Evolutionary conservation across 2,797 vertebrate genomes (phyloP).

Genomic region (Hoplostethus atlanticus): DNA sequence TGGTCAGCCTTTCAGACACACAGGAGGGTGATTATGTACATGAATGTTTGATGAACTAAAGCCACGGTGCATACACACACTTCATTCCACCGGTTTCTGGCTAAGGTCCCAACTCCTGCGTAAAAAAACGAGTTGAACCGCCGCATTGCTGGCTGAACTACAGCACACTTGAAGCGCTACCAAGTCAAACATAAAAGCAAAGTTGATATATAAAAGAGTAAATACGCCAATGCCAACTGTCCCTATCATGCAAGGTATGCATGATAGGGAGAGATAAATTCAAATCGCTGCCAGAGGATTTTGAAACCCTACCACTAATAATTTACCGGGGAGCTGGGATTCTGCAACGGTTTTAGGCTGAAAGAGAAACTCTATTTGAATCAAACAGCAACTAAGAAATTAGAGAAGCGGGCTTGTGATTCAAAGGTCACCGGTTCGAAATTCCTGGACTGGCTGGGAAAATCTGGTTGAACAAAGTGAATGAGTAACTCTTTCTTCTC

Average conservation of each 20-base stretch:
- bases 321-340: slow-evolving; percentile 23
- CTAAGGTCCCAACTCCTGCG: background rate
- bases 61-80: background rate
- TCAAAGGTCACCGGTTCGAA: background rate
- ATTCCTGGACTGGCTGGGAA: background rate
- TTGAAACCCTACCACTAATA: slow-evolving; percentile 42
- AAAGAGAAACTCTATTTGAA: background rate
- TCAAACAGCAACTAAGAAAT: background rate
- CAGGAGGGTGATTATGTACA: background rate
- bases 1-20: background rate
- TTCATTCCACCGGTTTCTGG: background rate
- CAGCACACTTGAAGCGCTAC: slow-evolving; percentile 33
- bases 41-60: slow-evolving; percentile 12
- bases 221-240: slow-evolving; percentile 7
- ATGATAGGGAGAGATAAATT: background rate
- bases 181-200: slow-evolving; percentile 55
- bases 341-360: background rate
- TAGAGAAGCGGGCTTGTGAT: background rate
- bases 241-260: slow-evolving; percentile 5
- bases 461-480: background rate
- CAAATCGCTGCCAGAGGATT: slow-evolving; percentile 28
- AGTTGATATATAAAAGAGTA: slow-evolving; percentile 34
- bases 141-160: slow-evolving; percentile 11
- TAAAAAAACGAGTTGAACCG: background rate
- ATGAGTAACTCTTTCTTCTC: background rate